phyloP scores from a whole-genome alignment of 2,888 invertebrate species.

The Apamea sordens region DNA sequence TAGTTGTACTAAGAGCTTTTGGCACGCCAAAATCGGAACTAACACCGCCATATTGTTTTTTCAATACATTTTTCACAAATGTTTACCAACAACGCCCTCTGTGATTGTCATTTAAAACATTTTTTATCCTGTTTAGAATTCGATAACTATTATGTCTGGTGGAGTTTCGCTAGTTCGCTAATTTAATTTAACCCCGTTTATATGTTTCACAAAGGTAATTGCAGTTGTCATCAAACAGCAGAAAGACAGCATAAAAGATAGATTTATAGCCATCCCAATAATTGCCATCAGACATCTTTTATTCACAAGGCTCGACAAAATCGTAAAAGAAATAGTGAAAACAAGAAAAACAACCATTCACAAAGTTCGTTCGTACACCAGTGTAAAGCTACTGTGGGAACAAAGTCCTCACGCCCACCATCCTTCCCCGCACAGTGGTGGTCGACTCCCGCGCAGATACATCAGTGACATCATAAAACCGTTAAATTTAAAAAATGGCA shows the following conservation, averaged over 20 bases:
- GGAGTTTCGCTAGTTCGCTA: too few species aligned
- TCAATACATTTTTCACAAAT: too few species aligned
- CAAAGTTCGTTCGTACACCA: neutral
- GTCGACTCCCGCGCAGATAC: slow-evolving; percentile 49
- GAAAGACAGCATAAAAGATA: neutral
- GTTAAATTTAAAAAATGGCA: slow-evolving; percentile 43
- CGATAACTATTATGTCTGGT: too few species aligned
- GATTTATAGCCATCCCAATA: slow-evolving; percentile 2
- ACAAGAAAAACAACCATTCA: neutral
- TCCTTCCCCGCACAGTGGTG: slow-evolving; percentile 4
- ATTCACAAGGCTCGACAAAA: slow-evolving; percentile 3
- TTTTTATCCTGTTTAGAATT: too few species aligned
- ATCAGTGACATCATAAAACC: slow-evolving; percentile 44
- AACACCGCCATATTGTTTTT: too few species aligned
- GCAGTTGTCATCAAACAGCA: neutral
- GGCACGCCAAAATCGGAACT: too few species aligned
- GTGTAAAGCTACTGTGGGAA: slow-evolving; percentile 25
- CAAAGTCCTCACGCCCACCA: slow-evolving; percentile 19
- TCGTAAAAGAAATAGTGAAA: neutral
- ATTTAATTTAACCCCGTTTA: too few species aligned
- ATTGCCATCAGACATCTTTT: slow-evolving; percentile 2
- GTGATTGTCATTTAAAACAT: too few species aligned
- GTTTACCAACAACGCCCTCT: too few species aligned
- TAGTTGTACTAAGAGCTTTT: too few species aligned
- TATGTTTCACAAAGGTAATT: neutral